Evolutionary conservation across 2,113 vertebrate genomes (phyloP).

Genomic region (Damaliscus lunatus): DNA sequence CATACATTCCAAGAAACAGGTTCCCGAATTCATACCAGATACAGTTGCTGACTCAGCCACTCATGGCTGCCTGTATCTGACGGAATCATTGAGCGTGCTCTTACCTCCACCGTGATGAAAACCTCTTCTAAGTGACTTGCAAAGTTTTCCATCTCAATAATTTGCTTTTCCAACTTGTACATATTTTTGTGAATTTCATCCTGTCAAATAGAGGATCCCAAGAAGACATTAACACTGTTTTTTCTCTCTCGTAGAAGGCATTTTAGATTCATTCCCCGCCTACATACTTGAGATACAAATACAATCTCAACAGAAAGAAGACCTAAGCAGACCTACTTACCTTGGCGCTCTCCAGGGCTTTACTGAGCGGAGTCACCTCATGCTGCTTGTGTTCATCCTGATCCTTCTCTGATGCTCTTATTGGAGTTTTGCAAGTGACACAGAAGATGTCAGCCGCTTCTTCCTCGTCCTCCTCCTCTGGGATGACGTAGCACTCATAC

Average conservation of each 20-base stretch:
- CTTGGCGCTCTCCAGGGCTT: constrained; percentile 81
- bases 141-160: constrained; percentile 93
- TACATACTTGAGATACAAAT: not conserved
- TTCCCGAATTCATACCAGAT: not conserved
- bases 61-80: accelerated
- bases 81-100: accelerated
- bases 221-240: not conserved
- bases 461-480: constrained; percentile 72
- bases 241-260: too few species aligned
- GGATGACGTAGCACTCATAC: constrained; percentile 61
- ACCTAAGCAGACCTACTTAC: constrained; percentile 61
- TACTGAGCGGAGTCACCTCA: constrained; percentile 75
- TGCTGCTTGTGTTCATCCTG: constrained; percentile 80
- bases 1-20: not conserved
- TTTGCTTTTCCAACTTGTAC: constrained; percentile 87
- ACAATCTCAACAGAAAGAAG: not conserved
- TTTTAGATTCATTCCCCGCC: not conserved
- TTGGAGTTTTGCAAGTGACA: constrained; percentile 79
- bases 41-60: too few species aligned
- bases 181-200: constrained; percentile 83
- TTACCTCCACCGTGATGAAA: constrained; percentile 96
- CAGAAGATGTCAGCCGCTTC: constrained; percentile 80
- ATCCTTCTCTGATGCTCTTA: constrained; percentile 74
- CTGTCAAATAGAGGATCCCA: constrained; percentile 73
- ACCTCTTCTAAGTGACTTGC: constrained; percentile 96